Evolutionary conservation across 30 jellyfish, hydroid and myxozoan genomes (phyloP), one percentile per base, ranked within the genome.

Genomic region (Pseudorhiza aurosa): DNA sequence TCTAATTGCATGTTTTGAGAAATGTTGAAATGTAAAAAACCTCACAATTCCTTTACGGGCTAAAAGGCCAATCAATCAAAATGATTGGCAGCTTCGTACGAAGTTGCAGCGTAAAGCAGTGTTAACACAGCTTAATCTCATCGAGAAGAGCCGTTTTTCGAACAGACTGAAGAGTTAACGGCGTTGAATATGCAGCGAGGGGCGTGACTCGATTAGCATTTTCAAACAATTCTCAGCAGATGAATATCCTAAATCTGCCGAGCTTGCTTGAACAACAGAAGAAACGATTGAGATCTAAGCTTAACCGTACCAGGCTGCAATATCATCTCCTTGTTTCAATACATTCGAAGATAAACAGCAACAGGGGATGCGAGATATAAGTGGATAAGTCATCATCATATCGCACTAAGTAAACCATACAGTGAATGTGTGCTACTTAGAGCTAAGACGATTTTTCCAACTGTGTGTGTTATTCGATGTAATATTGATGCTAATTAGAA

Each of bases 321-420:
- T 24, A 8, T 17, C 22, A 47, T 6, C 15, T 47, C 8, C 44
- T 71, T 71, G 62, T 55, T 73, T 73, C 86, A 73, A 73, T 56
- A 53, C 35, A 51, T 29, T 31, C 42, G 26, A 73, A 49, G 86
- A 73, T 73, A 46, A 73, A 73, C 63, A 73, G 27, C 86, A 73
- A 36, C 86, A 35, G 46, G 75, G 35, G 62, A 56, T 37, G 47
- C 62, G 55, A 49, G 76, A 65, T 25, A 35, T 31, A 73, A 73
- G 76, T 27, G 72, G 86, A 73, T 73, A 42, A 53, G 2, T 46
- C 26, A n/a, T 28, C 65, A 73, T 73, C 59, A 51, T 73, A 73
- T 73, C 86, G 10, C 64, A 7, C 2, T 28, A 59, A 28, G 53
- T 49, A 14, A 73, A 73, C 75, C 86, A 27, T 53, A 6, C 21